Percentiles rank a stretch among this genome's conserved stretches.
These are phyloP conservation scores for Ceratina australensis DNA, from an alignment of 1,140 invertebrate genomes.

Conservation along the genomic window DNA sequence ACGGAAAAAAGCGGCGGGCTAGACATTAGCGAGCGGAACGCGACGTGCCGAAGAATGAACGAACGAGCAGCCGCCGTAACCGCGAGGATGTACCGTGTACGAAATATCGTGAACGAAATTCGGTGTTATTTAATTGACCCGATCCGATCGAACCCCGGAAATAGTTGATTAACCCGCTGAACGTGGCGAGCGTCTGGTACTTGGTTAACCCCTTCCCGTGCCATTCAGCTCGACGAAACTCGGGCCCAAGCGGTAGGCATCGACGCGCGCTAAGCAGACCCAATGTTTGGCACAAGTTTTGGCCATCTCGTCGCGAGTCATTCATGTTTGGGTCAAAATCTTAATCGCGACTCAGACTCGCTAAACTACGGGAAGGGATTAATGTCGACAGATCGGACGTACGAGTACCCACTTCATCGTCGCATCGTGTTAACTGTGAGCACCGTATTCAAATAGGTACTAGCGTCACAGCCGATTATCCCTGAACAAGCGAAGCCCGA, in stretches of 20 bases:
- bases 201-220: too few species aligned
- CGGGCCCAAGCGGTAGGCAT: too few species aligned
- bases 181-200: neutral
- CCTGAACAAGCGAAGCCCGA: neutral
- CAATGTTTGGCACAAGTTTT: too few species aligned
- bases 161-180: neutral
- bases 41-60: neutral
- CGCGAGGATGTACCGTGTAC: neutral
- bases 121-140: slow-evolving; percentile 22
- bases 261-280: too few species aligned
- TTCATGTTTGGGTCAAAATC: too few species aligned
- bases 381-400: too few species aligned
- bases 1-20: slow-evolving; percentile 44
- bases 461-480: slow-evolving; percentile 1
- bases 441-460: neutral
- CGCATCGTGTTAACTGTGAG: neutral
- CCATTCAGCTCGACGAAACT: too few species aligned
- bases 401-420: too few species aligned
- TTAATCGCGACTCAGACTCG: too few species aligned
- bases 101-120: slow-evolving; percentile 42
- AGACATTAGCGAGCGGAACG: slow-evolving; percentile 47
- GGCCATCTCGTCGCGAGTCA: too few species aligned
- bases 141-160: slow-evolving; percentile 2
- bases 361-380: too few species aligned
- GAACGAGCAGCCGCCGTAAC: slow-evolving; percentile 1